phyloP scores from a whole-genome alignment of 2,113 vertebrate genomes.

The Plecotus auritus region DNA sequence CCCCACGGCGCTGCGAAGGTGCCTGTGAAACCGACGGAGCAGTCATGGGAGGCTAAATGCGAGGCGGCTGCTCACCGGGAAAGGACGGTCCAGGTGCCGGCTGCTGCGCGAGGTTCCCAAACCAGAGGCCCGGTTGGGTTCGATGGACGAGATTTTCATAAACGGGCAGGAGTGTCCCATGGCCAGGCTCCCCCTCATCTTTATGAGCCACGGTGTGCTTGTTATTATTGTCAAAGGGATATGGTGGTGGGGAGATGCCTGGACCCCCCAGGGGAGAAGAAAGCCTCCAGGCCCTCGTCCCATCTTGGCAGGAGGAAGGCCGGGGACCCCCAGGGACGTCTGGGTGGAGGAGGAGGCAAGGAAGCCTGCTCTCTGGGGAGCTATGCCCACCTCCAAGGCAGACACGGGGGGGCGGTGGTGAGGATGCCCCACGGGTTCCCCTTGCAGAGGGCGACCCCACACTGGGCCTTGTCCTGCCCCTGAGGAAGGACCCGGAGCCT shows the following conservation, averaged over 20 bases:
- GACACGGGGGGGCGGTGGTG: not conserved
- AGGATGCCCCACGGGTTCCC: not conserved
- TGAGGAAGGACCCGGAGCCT: not conserved
- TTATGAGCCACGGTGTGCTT: not conserved
- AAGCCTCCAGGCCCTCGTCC: not conserved
- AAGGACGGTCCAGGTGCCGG: conserved; percentile 63
- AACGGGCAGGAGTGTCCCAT: not conserved
- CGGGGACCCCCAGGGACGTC: not conserved
- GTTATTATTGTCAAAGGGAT: not conserved
- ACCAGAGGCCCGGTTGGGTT: conserved; percentile 76
- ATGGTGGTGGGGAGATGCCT: not conserved
- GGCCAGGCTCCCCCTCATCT: not conserved
- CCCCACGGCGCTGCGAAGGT: conserved; percentile 8
- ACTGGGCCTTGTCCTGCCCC: not conserved
- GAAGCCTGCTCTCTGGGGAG: not conserved
- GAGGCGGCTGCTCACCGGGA: conserved; percentile 66
- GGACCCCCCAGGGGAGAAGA: not conserved
- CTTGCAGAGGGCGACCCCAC: not conserved
- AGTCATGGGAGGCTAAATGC: conserved; percentile 76
- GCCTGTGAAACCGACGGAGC: conserved; percentile 67
- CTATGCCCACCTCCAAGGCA: not conserved
- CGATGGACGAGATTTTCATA: conserved; percentile 77
- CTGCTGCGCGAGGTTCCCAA: conserved; percentile 66
- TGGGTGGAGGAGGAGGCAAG: not conserved
- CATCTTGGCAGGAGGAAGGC: not conserved